These are phyloP conservation scores for Lamprotornis superbus DNA, from an alignment of 2,113 vertebrate species.

Conservation along the genomic window DNA sequence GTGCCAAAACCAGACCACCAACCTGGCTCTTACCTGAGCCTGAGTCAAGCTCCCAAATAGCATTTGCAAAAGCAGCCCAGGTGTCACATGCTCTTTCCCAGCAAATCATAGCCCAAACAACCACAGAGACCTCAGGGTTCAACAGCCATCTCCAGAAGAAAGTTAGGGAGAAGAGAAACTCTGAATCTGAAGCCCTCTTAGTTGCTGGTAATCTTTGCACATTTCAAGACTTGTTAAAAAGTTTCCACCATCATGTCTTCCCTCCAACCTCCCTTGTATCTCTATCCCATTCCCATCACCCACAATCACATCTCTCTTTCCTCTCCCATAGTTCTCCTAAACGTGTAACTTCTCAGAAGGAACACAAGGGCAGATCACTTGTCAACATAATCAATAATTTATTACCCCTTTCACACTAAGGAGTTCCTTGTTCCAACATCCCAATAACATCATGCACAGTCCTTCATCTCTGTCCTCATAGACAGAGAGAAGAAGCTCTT, in stretches of 20 bases:
- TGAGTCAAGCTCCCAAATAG: not conserved
- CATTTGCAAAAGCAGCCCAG: not conserved
- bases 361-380: constrained; percentile 17
- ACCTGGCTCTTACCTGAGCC: not conserved
- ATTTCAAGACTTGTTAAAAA: not conserved
- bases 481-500: not conserved
- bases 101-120: not conserved
- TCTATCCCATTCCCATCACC: not conserved
- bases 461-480: constrained; percentile 24
- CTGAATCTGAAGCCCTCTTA: not conserved
- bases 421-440: constrained; percentile 33
- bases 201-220: not conserved
- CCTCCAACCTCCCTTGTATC: not conserved
- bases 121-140: not conserved
- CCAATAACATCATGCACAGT: constrained; percentile 11
- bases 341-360: not conserved
- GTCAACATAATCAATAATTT: not conserved
- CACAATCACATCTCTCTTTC: not conserved
- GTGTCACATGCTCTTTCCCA: not conserved
- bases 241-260: not conserved
- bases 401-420: constrained; percentile 18
- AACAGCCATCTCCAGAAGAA: not conserved
- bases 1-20: not conserved
- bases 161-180: not conserved
- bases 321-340: not conserved